phyloP scores from a whole-genome alignment of 2,888 invertebrate genomes.

The Gymnosoma rotundatum region DNA sequence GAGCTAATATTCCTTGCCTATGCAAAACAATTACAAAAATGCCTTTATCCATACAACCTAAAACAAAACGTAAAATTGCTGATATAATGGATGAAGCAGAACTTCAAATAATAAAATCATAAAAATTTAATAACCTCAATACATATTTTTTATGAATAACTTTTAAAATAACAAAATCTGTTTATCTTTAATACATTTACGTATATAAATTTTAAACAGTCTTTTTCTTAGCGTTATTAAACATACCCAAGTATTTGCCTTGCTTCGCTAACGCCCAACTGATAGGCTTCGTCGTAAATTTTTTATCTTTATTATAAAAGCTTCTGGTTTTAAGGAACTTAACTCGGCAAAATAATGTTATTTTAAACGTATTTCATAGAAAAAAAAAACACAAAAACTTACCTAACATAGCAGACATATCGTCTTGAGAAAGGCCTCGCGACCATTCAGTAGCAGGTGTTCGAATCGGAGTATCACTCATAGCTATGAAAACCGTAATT shows the following conservation, averaged over 20 bases:
- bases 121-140: too few relatives aligned
- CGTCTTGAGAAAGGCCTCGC: slow-evolving; percentile 87
- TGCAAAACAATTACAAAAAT: slow-evolving; percentile 72
- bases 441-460: slow-evolving; percentile 86
- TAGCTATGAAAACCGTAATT: slow-evolving; percentile 91
- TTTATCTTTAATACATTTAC: background rate
- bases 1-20: slow-evolving; percentile 72
- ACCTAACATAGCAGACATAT: slow-evolving; percentile 90
- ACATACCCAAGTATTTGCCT: slow-evolving; percentile 96
- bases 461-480: slow-evolving; percentile 84
- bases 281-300: slow-evolving; percentile 97
- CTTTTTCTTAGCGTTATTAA: slow-evolving; percentile 82
- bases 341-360: slow-evolving; percentile 84
- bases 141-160: too few relatives aligned
- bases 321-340: slow-evolving; percentile 89
- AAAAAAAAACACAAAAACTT: slow-evolving; percentile 79
- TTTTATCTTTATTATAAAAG: slow-evolving; percentile 95
- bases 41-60: slow-evolving; percentile 69
- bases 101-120: slow-evolving; percentile 55
- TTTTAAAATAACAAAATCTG: too few relatives aligned
- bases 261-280: slow-evolving; percentile 97
- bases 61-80: slow-evolving; percentile 72
- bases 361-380: background rate
- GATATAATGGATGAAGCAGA: slow-evolving; percentile 72
- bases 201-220: slow-evolving; percentile 42